Evolutionary conservation across 2,888 invertebrate species (phyloP).

Genomic region (Dryobota labecula): DNA sequence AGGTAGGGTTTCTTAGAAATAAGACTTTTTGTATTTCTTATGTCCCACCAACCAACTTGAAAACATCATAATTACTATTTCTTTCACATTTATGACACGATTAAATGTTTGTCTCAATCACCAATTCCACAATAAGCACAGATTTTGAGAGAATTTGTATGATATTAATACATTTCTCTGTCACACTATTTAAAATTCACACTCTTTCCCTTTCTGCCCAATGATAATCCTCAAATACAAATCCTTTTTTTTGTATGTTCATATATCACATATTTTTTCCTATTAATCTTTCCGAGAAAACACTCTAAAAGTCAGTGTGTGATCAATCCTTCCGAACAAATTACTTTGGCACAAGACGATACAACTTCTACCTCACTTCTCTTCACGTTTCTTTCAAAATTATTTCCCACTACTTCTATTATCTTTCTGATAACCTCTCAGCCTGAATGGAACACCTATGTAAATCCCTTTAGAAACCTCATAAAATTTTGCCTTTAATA

Average conservation of each 20-base stretch:
- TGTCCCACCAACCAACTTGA: not conserved
- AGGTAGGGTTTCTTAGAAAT: conserved; percentile 17
- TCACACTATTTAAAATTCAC: no score
- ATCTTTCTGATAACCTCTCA: not conserved
- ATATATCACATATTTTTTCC: no score
- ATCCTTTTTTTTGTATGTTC: no score
- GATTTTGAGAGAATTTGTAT: not conserved
- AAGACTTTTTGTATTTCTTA: conserved; percentile 16
- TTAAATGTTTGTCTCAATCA: not conserved
- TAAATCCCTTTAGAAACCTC: not conserved
- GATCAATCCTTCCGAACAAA: no score
- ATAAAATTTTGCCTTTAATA: not conserved
- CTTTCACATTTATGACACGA: not conserved
- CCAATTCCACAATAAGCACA: not conserved
- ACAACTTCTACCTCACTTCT: no score
- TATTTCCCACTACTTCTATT: not conserved
- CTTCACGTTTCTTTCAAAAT: not conserved
- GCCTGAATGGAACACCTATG: conserved; percentile 10
- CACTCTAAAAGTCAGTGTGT: no score
- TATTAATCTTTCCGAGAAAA: no score
- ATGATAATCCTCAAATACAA: no score
- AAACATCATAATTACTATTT: not conserved
- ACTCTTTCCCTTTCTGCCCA: no score
- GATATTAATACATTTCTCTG: no score
- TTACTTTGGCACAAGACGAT: no score